A percentile compares a stretch with the other conserved stretches of the same genome.
phyloP scores from a whole-genome alignment of 2,888 invertebrate species.

The Tromatobia lineatoria region DNA sequence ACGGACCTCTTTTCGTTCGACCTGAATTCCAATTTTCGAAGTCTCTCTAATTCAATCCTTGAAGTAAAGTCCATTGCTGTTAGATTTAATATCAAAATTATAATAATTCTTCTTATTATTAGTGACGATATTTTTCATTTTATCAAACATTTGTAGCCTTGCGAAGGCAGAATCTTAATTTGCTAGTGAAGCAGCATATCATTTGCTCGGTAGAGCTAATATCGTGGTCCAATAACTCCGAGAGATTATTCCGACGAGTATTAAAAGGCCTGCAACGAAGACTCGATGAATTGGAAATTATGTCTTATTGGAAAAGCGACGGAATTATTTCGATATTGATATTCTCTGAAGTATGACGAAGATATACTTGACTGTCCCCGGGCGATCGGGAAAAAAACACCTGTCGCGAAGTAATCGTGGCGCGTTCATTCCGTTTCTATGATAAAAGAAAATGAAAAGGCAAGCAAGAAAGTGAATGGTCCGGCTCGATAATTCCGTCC shows the following conservation, averaged over 20 bases:
- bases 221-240: constrained; percentile 41
- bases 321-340: constrained; percentile 26
- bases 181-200: background rate
- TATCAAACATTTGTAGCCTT: background rate
- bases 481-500: too few species aligned
- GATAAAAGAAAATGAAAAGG: background rate
- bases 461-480: too few species aligned
- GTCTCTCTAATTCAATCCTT: background rate
- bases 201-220: constrained; percentile 4
- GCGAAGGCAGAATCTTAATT: background rate
- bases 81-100: background rate
- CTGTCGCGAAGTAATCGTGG: background rate
- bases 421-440: background rate
- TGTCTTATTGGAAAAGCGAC: constrained; percentile 12
- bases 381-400: background rate
- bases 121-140: background rate
- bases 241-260: background rate
- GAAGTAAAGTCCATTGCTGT: background rate
- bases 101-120: background rate
- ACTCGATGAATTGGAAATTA: constrained; percentile 55
- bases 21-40: background rate
- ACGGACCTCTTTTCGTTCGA: background rate
- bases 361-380: background rate
- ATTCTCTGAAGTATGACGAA: background rate
- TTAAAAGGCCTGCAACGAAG: background rate